Evolutionary conservation across 35 echinoderm and acorn worm species (phyloP).

Genomic region (Stichopus chloronotus): DNA sequence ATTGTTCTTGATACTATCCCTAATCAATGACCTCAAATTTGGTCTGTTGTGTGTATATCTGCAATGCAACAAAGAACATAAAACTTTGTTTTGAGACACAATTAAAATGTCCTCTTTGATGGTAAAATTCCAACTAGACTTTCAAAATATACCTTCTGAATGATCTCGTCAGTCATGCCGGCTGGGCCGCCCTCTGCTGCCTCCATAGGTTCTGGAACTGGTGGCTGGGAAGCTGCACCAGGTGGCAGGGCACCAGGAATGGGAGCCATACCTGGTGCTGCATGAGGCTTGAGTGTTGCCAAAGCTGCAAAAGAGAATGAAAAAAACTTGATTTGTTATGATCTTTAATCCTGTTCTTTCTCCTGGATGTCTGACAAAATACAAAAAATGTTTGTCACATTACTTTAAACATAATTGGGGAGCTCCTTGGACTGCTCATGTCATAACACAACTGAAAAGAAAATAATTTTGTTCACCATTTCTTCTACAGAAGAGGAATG

Average conservation of each 20-base stretch:
- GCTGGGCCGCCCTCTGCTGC: constrained; percentile 87
- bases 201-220: constrained; percentile 89
- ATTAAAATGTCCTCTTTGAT: too few relatives aligned
- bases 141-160: constrained; percentile 80
- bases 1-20: too few relatives aligned
- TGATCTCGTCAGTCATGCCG: constrained; percentile 98
- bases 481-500: too few relatives aligned
- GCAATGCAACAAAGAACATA: too few relatives aligned
- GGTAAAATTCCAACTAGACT: too few relatives aligned
- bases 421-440: too few relatives aligned
- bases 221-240: constrained; percentile 65
- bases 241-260: constrained; percentile 77
- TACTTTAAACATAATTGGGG: too few relatives aligned
- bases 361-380: neutral
- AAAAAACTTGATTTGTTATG: neutral
- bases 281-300: constrained; percentile 99
- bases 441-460: too few relatives aligned
- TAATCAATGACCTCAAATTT: too few relatives aligned
- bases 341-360: neutral
- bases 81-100: too few relatives aligned
- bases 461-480: too few relatives aligned
- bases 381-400: neutral
- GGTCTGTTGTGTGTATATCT: too few relatives aligned
- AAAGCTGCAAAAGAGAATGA: constrained; percentile 63
- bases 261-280: constrained; percentile 92